Evolutionary conservation across 2,888 invertebrate genomes (phyloP).

Genomic region (Tineola bisselliella): DNA sequence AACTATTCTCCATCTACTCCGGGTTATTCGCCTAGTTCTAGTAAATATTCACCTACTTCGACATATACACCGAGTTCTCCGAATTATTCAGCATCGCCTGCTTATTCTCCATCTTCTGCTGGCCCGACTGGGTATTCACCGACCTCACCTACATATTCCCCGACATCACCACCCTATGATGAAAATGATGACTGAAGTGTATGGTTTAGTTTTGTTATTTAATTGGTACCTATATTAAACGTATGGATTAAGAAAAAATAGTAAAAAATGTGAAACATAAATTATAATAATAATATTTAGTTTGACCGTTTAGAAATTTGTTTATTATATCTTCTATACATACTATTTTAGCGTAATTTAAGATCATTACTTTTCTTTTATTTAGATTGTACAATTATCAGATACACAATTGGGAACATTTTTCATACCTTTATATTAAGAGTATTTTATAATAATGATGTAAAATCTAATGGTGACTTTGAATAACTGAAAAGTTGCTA

Average conservation of each 20-base stretch:
- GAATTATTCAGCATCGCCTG: slow-evolving; percentile 79
- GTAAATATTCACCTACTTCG: slow-evolving; percentile 84
- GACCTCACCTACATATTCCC: slow-evolving; percentile 61
- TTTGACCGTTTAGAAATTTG: too few relatives aligned
- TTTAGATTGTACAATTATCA: too few relatives aligned
- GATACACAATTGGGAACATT: too few relatives aligned
- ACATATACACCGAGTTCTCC: slow-evolving; percentile 83
- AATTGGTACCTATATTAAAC: neutral
- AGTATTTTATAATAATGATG: too few relatives aligned
- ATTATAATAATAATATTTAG: too few relatives aligned
- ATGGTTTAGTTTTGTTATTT: neutral
- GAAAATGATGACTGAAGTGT: slow-evolving; percentile 56
- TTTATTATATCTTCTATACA: too few relatives aligned
- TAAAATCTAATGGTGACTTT: too few relatives aligned
- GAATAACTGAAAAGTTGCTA: too few relatives aligned
- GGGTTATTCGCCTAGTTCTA: slow-evolving; percentile 81
- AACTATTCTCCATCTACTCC: slow-evolving; percentile 82
- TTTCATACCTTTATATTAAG: too few relatives aligned
- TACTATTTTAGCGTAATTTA: too few relatives aligned
- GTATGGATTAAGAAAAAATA: neutral
- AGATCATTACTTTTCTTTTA: too few relatives aligned
- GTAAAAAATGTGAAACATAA: neutral
- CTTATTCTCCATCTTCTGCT: slow-evolving; percentile 81
- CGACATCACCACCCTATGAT: slow-evolving; percentile 75
- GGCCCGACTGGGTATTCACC: slow-evolving; percentile 66